These are phyloP conservation scores for Dinocampus coccinellae DNA, from an alignment of 2,888 invertebrate genomes.

Conservation along the genomic window DNA sequence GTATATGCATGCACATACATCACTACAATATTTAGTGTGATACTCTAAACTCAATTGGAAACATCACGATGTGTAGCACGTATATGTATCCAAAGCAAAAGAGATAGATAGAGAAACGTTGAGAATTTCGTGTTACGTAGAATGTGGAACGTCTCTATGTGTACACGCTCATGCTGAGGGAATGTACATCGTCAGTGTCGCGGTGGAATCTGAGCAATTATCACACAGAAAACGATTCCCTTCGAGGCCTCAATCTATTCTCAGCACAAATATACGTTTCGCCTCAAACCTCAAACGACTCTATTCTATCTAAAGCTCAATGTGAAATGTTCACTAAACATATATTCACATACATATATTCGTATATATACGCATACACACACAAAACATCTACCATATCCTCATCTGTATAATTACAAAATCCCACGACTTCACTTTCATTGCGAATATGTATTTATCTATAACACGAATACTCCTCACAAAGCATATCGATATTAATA, in stretches of 20 bases:
- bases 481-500: neutral
- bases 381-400: neutral
- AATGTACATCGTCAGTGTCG: slow-evolving; percentile 19
- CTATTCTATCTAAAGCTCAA: neutral
- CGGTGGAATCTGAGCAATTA: slow-evolving; percentile 23
- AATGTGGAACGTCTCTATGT: neutral
- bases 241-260: slow-evolving; percentile 22
- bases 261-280: neutral
- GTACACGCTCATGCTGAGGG: neutral
- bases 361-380: neutral
- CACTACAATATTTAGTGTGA: neutral
- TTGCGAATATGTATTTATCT: neutral
- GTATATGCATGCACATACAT: neutral
- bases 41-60: neutral
- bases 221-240: slow-evolving; percentile 16
- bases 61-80: neutral
- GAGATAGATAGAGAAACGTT: no score
- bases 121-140: neutral
- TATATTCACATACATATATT: neutral
- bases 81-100: neutral
- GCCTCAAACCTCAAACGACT: neutral
- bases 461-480: neutral
- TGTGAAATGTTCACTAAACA: neutral
- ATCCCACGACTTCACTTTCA: neutral
- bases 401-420: slow-evolving; percentile 23